Evolutionary conservation across 2,113 vertebrate species (phyloP), one percentile per base, ranked within the genome.

Genomic region (Sterna hirundo): DNA sequence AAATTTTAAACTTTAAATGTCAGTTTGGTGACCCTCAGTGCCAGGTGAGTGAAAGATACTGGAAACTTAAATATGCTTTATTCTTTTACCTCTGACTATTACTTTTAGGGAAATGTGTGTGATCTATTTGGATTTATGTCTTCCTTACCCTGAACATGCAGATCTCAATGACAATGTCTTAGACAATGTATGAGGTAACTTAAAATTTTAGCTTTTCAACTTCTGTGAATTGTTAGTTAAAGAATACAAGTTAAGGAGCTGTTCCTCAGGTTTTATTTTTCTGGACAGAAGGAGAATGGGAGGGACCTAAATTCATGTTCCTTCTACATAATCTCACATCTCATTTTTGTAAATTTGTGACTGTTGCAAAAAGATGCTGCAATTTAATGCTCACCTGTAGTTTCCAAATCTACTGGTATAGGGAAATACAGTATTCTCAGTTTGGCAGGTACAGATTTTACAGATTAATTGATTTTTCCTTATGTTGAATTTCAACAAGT

Each of bases 21-120:
- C 98, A 98, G 54, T 99, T 99, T 49, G 99, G 99, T 55, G 99
- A 99, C 84, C 98, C 98, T 0, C 99, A 99, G 94, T 99, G 98
- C 86, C 99, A 99, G 98, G 99, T 99, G 66, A 95, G 91, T 74
- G 52, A 83, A 58, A 82, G 70, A 32, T 42, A 21, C 16, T 34
- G 29, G 49, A 38, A 58, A 51, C 65, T 81, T 72, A 36, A 78
- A 54, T 42, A 18, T 42, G 21, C 51, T 76, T 15, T 20, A 10
- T 72, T 47, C 42, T 64, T 87, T 81, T n/a, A 36, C n/a, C 60
- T 76, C 62, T 79, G 47, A 25, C 36, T 86, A 5, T 61, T 68
- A 47, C 21, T 23, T 52, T 47, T 44, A 54, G 70, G 46, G 52
- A 84, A 74, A 34, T 30, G 14, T 36, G 10, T 1, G 1, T 75